phyloP scores from a whole-genome alignment of 2,113 vertebrate genomes.

The Pseudorhombus dupliciocellatus region DNA sequence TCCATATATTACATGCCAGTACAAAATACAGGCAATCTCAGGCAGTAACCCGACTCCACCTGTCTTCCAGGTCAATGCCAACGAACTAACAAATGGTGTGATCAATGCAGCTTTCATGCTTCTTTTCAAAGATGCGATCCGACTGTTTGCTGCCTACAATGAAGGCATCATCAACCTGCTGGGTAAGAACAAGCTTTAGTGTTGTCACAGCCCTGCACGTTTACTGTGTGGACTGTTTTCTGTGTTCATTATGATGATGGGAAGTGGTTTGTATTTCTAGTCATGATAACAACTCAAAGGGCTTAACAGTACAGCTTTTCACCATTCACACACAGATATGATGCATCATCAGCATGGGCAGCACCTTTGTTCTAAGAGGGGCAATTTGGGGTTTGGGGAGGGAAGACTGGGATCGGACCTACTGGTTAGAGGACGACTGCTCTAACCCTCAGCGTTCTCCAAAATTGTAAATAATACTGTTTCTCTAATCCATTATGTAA shows the following conservation, averaged over 20 bases:
- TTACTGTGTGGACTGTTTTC: background rate
- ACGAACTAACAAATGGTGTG: slow-evolving; percentile 96
- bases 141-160: slow-evolving; percentile 95
- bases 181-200: slow-evolving; percentile 80
- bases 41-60: background rate
- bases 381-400: too few species aligned
- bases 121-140: slow-evolving; percentile 97
- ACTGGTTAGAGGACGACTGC: too few species aligned
- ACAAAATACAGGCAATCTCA: background rate
- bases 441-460: too few species aligned
- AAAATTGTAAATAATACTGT: too few species aligned
- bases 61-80: slow-evolving; percentile 90
- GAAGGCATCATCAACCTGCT: slow-evolving; percentile 97
- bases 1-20: background rate
- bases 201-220: background rate
- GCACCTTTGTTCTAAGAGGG: too few species aligned
- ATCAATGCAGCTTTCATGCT: slow-evolving; percentile 99
- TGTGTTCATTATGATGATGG: background rate
- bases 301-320: too few species aligned
- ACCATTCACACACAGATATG: too few species aligned
- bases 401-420: too few species aligned
- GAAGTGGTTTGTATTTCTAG: too few species aligned
- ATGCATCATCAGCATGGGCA: too few species aligned
- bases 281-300: too few species aligned
- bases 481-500: too few species aligned